Evolutionary conservation across 1,140 invertebrate genomes (phyloP).

Genomic region (Dendroctonus valens): DNA sequence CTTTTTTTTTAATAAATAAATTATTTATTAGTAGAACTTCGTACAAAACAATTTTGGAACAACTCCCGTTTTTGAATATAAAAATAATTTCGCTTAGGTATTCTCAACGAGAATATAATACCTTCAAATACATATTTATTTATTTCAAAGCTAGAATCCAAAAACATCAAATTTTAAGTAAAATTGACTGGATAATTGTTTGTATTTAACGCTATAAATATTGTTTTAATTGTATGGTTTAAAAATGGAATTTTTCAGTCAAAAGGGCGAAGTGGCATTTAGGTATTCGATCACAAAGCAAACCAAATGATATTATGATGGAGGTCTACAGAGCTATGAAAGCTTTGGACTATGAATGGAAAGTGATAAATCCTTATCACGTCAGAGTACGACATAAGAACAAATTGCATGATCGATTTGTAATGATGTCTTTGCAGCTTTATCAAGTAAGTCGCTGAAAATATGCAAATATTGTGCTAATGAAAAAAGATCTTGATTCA

Average conservation of each 20-base stretch:
- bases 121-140: no score
- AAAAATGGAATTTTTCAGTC: conserved; percentile 55
- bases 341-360: conserved; percentile 96
- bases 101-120: no score
- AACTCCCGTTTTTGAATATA: no score
- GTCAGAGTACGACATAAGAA: conserved; percentile 90
- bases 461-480: neutral
- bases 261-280: conserved; percentile 99
- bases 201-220: no score
- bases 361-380: conserved; percentile 95
- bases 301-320: conserved; percentile 99
- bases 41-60: no score
- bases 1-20: no score
- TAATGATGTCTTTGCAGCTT: conserved; percentile 97
- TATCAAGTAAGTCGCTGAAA: conserved; percentile 68
- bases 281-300: conserved; percentile 97
- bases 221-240: neutral
- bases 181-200: no score
- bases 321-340: conserved; percentile 99
- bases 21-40: no score
- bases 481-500: no score
- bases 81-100: no score
- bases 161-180: no score
- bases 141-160: no score
- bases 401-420: conserved; percentile 75